Percentiles rank a stretch among this genome's conserved stretches.
phyloP scores from a whole-genome alignment of 2,113 vertebrate genomes.

The Loxodonta africana region DNA sequence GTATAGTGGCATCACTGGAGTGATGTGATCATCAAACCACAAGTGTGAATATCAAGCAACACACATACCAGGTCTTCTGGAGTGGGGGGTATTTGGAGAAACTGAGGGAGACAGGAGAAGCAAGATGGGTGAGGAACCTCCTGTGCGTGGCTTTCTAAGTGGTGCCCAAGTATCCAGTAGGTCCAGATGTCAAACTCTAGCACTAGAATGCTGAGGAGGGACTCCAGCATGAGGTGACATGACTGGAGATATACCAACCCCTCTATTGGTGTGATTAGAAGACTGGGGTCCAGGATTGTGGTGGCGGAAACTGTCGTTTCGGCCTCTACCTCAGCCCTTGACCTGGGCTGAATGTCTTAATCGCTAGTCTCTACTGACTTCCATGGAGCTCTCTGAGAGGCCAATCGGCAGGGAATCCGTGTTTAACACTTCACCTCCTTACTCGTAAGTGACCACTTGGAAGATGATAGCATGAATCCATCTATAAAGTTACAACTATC shows the following conservation, averaged over 20 bases:
- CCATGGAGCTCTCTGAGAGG: fast-evolving
- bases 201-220: not conserved
- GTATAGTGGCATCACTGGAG: fast-evolving
- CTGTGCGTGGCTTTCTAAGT: no score
- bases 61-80: fast-evolving
- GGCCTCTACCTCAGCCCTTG: not conserved
- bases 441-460: no score
- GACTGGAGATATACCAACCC: fast-evolving
- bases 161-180: no score
- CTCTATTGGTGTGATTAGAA: not conserved
- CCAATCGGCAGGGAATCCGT: not conserved
- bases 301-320: not conserved
- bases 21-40: not conserved
- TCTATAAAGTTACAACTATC: not conserved
- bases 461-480: not conserved
- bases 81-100: not conserved
- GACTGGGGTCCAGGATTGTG: no score
- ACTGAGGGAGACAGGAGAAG: not conserved
- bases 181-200: not conserved
- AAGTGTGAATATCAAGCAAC: not conserved
- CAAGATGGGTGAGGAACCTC: fast-evolving
- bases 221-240: fast-evolving
- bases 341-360: no score
- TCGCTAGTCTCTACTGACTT: fast-evolving
- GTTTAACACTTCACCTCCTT: not conserved